Base-by-base conservation (phyloP, 2,888 invertebrate species). In the Cephus runcator region DNA sequence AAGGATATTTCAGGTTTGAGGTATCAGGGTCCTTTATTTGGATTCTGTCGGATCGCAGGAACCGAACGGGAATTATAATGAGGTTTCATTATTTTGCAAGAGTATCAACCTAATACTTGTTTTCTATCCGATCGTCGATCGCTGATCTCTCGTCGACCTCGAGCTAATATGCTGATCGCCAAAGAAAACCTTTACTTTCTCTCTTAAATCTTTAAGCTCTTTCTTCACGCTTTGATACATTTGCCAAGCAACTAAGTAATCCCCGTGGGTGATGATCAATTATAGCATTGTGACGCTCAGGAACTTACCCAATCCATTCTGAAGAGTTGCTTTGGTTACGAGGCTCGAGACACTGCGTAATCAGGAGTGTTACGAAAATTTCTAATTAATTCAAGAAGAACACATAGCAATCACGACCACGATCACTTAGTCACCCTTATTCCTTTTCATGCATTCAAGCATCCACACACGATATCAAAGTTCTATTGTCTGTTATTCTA, bases 301-400 rank as follows among this genome's bases (percentile, higher is more conserved):
- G 56, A 23, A 56, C 79, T 79, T 73, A 84, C 84, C 84, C 82
- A 82, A 79, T 84, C 81, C 84, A 84, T 84, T 30, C 23, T 56
- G 56, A 56, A 56, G 15, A 40, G 56, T 9, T 56, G 23, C 9
- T 56, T 23, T 15, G 56, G 9, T 56, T 56, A 56, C 23, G 56
- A 56, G 23, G 23, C 23, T 56, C 23, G 23, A 56, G 9, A 56
- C 56, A 23, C 56, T 56, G 56, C 23, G 56, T 56, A 56, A 56
- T 56, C 23, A 56, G 23, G 9, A 56, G 56, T 23, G 56, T 56
- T 56, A 23, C 56, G 23, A 23, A 56, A 56, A 56, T 56, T 9
- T 6, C 9, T 56, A 56, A 56, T 56, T 56, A 56, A 23, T 56
- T 56, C 23, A 56, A 23, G 56, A 56, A 56, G 56, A 56, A 23